Evolutionary conservation across 2,888 invertebrate species (phyloP).

Genomic region (Dynastes grantii): DNA sequence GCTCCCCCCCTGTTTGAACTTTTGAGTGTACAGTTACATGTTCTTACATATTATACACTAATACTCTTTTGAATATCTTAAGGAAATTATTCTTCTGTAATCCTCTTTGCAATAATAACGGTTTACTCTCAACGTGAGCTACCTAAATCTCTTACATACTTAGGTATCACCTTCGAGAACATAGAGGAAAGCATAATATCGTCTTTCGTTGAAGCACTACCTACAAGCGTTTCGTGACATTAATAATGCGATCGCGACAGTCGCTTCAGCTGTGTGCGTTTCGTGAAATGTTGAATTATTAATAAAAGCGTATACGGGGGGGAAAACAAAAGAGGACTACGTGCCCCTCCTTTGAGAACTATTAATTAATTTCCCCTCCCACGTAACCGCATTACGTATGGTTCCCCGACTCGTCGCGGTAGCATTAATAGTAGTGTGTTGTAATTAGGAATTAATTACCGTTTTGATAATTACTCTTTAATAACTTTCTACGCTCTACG

Average conservation of each 20-base stretch:
- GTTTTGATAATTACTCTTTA: conserved; percentile 46
- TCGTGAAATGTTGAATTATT: conserved; percentile 41
- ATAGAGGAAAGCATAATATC: background rate
- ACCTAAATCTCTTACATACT: background rate
- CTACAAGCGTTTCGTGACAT: conserved; percentile 26
- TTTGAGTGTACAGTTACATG: no score
- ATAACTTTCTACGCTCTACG: conserved; percentile 39
- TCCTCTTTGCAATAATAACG: conserved; percentile 23
- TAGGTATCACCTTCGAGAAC: background rate
- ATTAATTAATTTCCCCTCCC: conserved; percentile 40
- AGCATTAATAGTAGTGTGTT: conserved; percentile 22
- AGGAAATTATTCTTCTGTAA: conserved; percentile 5
- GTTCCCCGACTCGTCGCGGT: conserved; percentile 1
- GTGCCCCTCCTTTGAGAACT: conserved; percentile 30
- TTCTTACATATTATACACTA: no score
- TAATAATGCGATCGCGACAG: conserved; percentile 26
- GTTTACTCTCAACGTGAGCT: background rate
- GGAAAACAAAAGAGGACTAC: conserved; percentile 23
- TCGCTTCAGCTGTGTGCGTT: conserved; percentile 27
- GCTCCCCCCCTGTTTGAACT: no score
- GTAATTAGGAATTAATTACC: conserved; percentile 50
- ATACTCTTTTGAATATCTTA: background rate
- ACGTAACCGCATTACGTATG: conserved; percentile 33
- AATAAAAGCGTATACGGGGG: conserved; percentile 16
- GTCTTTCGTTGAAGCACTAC: background rate